Conservation (phyloP, 2,113 vertebrate genomes). For the Malaclemys terrapin region DNA sequence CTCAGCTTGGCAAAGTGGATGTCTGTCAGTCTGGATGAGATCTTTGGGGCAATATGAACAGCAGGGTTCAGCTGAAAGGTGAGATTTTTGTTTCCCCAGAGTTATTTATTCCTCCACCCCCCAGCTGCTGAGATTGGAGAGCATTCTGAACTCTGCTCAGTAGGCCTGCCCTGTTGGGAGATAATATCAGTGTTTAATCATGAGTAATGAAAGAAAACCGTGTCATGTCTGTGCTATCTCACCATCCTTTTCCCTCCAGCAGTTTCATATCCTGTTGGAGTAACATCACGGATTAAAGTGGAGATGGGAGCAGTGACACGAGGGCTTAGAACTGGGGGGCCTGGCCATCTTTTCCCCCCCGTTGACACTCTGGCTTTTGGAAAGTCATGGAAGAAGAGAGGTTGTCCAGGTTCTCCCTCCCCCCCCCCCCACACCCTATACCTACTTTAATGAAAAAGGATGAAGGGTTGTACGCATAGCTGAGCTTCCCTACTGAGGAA, state of each 20-base stretch:
- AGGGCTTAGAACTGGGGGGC: fast-evolving
- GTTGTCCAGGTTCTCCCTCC: background rate
- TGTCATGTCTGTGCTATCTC: background rate
- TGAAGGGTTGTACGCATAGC: background rate
- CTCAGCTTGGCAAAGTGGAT: background rate
- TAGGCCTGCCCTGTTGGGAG: background rate
- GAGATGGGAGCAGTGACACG: background rate
- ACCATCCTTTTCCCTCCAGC: background rate
- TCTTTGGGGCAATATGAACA: background rate
- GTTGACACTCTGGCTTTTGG: background rate
- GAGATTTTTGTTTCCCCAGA: background rate
- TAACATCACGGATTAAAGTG: background rate
- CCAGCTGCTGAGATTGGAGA: too few species aligned
- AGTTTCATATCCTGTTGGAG: conserved; percentile 47
- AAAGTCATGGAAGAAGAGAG: background rate
- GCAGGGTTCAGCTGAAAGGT: background rate
- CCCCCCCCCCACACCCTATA: fast-evolving
- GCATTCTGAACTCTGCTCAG: fast-evolving
- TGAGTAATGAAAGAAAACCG: background rate
- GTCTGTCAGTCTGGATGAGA: background rate
- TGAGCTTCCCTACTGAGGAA: background rate
- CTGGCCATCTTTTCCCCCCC: fast-evolving
- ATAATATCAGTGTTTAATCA: background rate
- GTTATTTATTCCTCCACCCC: background rate
- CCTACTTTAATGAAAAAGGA: background rate